Base-by-base conservation (phyloP, 2,113 vertebrate genomes). In the Micronycteris hirsuta region DNA sequence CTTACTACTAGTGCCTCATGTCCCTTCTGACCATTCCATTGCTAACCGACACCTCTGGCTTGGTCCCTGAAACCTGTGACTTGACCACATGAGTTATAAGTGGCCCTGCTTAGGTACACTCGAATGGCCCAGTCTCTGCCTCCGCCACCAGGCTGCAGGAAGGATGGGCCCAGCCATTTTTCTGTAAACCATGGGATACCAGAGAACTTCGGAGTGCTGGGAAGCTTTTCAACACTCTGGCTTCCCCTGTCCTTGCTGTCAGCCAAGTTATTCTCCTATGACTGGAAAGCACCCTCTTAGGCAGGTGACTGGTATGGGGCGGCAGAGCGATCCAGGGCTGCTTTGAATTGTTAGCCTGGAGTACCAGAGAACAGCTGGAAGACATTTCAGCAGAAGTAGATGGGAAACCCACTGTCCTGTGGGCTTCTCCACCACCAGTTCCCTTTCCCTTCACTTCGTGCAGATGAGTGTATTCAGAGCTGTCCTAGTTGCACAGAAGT, bases 361-460 rank as follows among this genome's bases (percentile, higher is more conserved):
- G 8, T 31, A 36, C 68, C 41, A 73, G 47, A 3, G 16, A 91
- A 83, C 28, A 17, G 16, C 36, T 61, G n/a, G 49, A 83, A 91
- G 52, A 68, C 38, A 22, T 63, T 58, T 56, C 33, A 88, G 70
- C 89, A 71, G 86, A 80, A 77, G 61, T 1, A 7, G 63, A 54
- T 24, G 33, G 45, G 89, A 87, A 93, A 85, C 9, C 45, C 67
- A 12, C 43, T 41, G n/a, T 58, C 20, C n/a, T 7, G 0, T 1
- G 22, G 63, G 47, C 65, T 47, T 58, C 71, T 70, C 22, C 17
- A 20, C 24, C 15, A 28, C 26, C 82, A 45, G 20, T 49, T 38
- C 36, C 36, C 17, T 61, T 96, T 80, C 14, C 16, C 84, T 85
- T 84, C 54, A 24, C 77, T 91, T 76, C 61, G 87, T 86, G 86